phyloP scores from a whole-genome alignment of 2,797 vertebrate species.

The Poecilia picta region DNA sequence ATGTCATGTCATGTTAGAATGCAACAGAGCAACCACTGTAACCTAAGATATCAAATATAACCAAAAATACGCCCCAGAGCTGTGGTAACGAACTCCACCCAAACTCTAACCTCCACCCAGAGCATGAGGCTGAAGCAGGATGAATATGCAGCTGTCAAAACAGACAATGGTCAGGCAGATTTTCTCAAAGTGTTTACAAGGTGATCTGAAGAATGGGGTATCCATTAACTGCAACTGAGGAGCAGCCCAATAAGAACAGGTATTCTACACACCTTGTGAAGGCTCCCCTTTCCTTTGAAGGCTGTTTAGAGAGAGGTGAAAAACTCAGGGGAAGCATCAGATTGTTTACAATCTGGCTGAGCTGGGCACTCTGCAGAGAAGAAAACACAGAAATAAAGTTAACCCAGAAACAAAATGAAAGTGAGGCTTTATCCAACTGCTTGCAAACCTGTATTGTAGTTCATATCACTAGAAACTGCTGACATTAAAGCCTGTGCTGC shows the following conservation, averaged over 20 bases:
- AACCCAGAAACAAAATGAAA: background rate
- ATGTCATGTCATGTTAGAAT: background rate
- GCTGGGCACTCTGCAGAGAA: conserved; percentile 87
- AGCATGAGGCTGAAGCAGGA: background rate
- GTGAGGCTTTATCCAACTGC: background rate
- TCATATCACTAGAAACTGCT: background rate
- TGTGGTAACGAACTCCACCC: background rate
- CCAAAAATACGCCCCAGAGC: background rate
- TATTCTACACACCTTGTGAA: conserved; percentile 68
- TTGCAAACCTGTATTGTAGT: background rate
- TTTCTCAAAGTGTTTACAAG: background rate
- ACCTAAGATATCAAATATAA: background rate
- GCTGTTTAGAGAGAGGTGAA: conserved; percentile 84
- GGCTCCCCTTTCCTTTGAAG: conserved; percentile 77
- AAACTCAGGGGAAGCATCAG: conserved; percentile 86
- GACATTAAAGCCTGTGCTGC: background rate
- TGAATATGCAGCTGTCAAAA: background rate
- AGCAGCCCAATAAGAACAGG: background rate
- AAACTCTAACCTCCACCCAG: background rate
- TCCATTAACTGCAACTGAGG: background rate
- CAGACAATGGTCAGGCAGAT: background rate
- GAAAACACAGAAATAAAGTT: conserved; percentile 23
- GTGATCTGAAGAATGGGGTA: background rate
- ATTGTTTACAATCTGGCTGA: conserved; percentile 92
- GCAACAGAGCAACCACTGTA: background rate